Evolutionary conservation across 1,140 invertebrate genomes (phyloP), one percentile per base, ranked within the genome.

Genomic region (Trichomalopsis sarcophagae): DNA sequence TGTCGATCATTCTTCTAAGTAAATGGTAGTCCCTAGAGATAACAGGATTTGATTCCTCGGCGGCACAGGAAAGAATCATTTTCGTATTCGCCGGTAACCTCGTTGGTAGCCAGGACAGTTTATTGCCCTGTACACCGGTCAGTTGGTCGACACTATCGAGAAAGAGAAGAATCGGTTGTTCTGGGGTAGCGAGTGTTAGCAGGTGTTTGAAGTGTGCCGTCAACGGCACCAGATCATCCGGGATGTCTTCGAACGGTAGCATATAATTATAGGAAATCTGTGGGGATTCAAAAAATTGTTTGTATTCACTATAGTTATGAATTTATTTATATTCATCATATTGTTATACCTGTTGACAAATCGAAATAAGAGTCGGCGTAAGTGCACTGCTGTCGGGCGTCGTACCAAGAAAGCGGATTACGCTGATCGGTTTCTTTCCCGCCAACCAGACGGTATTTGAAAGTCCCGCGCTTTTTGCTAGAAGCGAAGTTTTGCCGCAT

Each of bases 141-240:
- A 99, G 93, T 91, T 99, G 98, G 94, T 99, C 98, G 0, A 99
- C 97, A 10, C 97, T 98, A 91, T 99, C 98, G 84, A 99, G 93
- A 91, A 98, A 98, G 17, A 99, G 93, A 1, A 98, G 93, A 21
- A 99, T 94, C 1, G 98, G 97, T 90, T 98, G 97, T 86, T 98
- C 95, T 40, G 94, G 89, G 4, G 94, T 96, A 1, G 97, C 97
- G 89, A 96, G 94, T 21, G 96, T 97, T 71, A 99, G 93, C 40
- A 99, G 94, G 89, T 98, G 96, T 93, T 99, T 99, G 92, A 99
- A 99, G 92, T 99, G 96, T 14, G 98, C 98, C 30, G 98, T 98
- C 14, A 99, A 93, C 11, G 98, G 98, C 21, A 99, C 98, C 83
- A 99, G 92, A 92, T 99, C 99, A 90, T 99, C 98, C 0, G 99